These are phyloP conservation scores for Drosophila nigromelanica DNA, from an alignment of 1,140 invertebrate genomes.

Conservation along the genomic window DNA sequence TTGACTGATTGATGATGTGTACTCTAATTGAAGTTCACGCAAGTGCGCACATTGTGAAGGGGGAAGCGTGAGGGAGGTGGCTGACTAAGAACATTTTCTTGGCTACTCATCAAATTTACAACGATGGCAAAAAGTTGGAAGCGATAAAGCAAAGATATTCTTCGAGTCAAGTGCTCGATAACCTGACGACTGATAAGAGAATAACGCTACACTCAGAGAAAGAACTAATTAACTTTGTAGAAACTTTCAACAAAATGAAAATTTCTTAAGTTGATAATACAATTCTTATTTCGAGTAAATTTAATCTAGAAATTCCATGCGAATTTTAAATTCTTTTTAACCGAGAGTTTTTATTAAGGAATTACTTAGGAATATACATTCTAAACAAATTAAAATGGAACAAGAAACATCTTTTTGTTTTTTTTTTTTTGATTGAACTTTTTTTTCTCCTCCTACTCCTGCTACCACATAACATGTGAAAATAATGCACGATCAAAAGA, in stretches of 20 bases:
- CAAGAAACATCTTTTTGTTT: no score
- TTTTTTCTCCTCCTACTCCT: not conserved
- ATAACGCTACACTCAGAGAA: not conserved
- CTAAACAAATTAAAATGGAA: no score
- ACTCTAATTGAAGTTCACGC: conserved; percentile 21
- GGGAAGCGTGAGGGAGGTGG: no score
- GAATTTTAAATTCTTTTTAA: no score
- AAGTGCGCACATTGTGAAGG: conserved; percentile 4
- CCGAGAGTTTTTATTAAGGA: no score
- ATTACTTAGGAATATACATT: no score
- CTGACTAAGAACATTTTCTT: not conserved
- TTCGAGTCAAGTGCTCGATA: conserved; percentile 20
- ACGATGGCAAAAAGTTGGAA: conserved; percentile 4
- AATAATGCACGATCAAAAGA: conserved; percentile 35
- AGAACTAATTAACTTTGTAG: not conserved
- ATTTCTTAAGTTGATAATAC: not conserved
- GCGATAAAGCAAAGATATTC: conserved; percentile 29
- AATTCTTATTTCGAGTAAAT: no score
- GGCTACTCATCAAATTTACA: not conserved
- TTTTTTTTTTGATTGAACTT: not conserved
- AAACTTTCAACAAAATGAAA: no score
- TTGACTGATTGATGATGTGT: conserved; percentile 33
- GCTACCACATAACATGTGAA: conserved; percentile 24
- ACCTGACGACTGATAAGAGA: conserved; percentile 16
- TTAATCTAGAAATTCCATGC: no score